A percentile compares a stretch with the other conserved stretches of the same genome.
Evolutionary conservation across 2,888 invertebrate genomes (phyloP).

Genomic region (Idaea dimidiata): DNA sequence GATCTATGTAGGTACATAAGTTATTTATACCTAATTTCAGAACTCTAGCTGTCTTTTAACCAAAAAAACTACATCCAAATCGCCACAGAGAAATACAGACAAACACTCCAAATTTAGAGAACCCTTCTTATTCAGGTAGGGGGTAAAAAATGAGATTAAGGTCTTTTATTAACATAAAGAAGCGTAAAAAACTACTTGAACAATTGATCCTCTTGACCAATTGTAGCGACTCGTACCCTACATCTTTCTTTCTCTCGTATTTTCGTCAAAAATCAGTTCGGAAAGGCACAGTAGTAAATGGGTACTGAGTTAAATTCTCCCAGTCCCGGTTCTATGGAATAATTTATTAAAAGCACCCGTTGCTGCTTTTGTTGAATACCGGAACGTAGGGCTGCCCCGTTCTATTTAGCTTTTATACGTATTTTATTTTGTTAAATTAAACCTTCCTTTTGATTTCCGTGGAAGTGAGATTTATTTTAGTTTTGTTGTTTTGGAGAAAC

Average conservation of each 20-base stretch:
- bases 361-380: slow-evolving; percentile 52
- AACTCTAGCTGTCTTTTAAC: too few species aligned
- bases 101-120: too few species aligned
- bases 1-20: too few species aligned
- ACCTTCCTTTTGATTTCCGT: slow-evolving; percentile 11
- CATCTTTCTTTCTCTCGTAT: slow-evolving; percentile 27
- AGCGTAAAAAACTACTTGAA: too few species aligned
- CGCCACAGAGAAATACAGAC: too few species aligned
- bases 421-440: background rate
- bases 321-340: slow-evolving; percentile 50
- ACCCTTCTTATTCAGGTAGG: too few species aligned
- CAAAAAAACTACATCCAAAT: too few species aligned
- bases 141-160: too few species aligned
- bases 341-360: slow-evolving; percentile 66
- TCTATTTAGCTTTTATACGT: slow-evolving; percentile 7
- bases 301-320: slow-evolving; percentile 44
- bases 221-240: slow-evolving; percentile 33
- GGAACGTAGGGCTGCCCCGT: slow-evolving; percentile 38
- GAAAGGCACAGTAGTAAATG: slow-evolving; percentile 49
- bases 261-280: slow-evolving; percentile 46
- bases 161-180: too few species aligned
- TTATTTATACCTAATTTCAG: too few species aligned
- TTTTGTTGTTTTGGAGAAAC: background rate
- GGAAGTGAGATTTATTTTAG: slow-evolving; percentile 1
- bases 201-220: slow-evolving; percentile 5